Base-by-base conservation (phyloP, 1,140 invertebrate species). In the Ephestia elutella region DNA sequence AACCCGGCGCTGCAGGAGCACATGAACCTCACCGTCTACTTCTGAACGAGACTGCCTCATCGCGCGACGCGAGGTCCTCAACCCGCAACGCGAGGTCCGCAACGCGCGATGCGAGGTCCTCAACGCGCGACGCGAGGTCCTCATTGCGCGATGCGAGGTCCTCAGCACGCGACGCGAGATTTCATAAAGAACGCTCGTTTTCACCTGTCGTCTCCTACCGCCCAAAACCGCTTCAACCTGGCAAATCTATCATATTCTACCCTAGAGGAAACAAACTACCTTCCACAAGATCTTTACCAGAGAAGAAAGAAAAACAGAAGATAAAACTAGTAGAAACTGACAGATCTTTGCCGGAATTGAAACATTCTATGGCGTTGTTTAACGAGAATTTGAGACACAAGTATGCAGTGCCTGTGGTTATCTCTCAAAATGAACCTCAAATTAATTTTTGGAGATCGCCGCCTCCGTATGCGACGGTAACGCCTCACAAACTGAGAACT, bases 11-110 rank as follows among this genome's bases (percentile, higher is more conserved):
- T 82, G 5, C 70, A 83, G 5, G 90, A 90, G 28, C 86, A 91
- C 65, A 90, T 91, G 73, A 91, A 91, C 73, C 87, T 92, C 59
- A 92, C 91, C 54, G 91, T 92, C 9, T 92, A 92, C 79, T 92
- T 92, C 75, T 92, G 73, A 79, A 28, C 54, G 25, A 18, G 5
- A 5, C 13, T 10, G 1, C 38, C 5, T 17, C 38, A n/a, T 44
- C 38, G n/a, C 13, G 38, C 4, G 11, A 20, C 19, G n/a, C 50
- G 21, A 53, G 20, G 20, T 21, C 50, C 11, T n/a, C 20, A 25
- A 15, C 38, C 2, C 38, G 13, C 13, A 8, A 25, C 21, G 7
- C 21, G 2, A 25, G 21, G 7, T 25, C 38, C 5, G 2, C 38
- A n/a, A 15, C 38, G n/a, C 13, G 38, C 4, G 11, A 20, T 8